These are phyloP conservation scores for Eugnorisma glareosa DNA, from an alignment of 2,888 invertebrate genomes.

Conservation along the genomic window DNA sequence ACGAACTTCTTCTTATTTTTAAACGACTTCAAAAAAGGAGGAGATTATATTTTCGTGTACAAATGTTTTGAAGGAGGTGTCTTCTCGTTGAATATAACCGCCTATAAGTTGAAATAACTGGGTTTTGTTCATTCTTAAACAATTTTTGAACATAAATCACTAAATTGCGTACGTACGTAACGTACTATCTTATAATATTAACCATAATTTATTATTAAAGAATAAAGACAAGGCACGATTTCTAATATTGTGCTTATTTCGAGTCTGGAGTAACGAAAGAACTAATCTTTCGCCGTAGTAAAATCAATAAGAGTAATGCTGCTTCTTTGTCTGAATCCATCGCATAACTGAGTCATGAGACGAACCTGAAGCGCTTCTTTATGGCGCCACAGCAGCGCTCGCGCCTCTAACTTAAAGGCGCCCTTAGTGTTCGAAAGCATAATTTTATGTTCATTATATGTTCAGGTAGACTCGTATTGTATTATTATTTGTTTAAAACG, in stretches of 20 bases:
- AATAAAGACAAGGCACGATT: background rate
- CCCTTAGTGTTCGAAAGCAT: background rate
- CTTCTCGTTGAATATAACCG: background rate
- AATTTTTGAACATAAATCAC: background rate
- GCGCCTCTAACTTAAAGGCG: background rate
- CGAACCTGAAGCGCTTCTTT: background rate
- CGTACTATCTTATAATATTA: too few relatives aligned
- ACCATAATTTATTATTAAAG: background rate
- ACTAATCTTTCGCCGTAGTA: too few relatives aligned
- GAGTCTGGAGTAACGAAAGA: too few relatives aligned
- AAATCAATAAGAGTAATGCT: too few relatives aligned
- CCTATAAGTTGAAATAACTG: background rate
- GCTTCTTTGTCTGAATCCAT: background rate
- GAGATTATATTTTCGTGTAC: too few relatives aligned
- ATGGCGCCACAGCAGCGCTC: background rate
- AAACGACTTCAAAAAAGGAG: too few relatives aligned
- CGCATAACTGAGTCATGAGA: too few relatives aligned
- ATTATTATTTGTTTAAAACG: background rate
- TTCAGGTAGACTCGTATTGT: background rate
- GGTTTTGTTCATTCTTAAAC: background rate
- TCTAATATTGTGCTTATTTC: too few relatives aligned
- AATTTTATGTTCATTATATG: background rate
- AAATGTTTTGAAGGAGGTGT: background rate
- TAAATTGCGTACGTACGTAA: too few relatives aligned
- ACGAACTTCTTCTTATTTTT: too few relatives aligned